Conservation (phyloP, 2,888 invertebrate genomes). For the Megamerina dolium region DNA sequence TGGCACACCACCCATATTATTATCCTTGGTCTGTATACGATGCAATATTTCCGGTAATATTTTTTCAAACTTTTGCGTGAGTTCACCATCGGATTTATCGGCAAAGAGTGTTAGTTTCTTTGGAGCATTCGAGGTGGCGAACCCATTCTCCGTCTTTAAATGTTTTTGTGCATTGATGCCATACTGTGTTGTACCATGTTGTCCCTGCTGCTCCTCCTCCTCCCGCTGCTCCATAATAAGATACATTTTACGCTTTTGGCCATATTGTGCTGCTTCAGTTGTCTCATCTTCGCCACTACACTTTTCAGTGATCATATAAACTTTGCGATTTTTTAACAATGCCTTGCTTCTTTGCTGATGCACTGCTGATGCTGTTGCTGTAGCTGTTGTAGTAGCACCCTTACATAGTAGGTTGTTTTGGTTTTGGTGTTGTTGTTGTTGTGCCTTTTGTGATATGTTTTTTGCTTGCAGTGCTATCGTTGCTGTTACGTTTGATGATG, state of each 20-base stretch:
- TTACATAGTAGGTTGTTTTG: conserved; percentile 19
- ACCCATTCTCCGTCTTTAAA: conserved; percentile 17
- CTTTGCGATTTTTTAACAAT: conserved; percentile 33
- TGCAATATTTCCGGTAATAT: conserved; percentile 40
- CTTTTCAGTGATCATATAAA: conserved; percentile 43
- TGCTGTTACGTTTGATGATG: too few relatives aligned
- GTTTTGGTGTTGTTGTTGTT: conserved; percentile 6
- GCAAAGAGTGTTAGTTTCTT: conserved; percentile 43
- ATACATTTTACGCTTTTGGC: conserved; percentile 38
- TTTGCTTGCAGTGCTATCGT: conserved; percentile 2
- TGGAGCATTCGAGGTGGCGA: conserved; percentile 13
- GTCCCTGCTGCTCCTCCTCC: conserved; percentile 27
- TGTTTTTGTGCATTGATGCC: conserved; percentile 10
- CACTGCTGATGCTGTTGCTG: not conserved
- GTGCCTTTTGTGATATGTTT: conserved; percentile 5
- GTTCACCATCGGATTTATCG: conserved; percentile 33
- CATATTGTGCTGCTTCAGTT: conserved; percentile 9
- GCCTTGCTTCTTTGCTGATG: not conserved
- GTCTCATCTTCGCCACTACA: conserved; percentile 11
- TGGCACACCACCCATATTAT: not conserved
- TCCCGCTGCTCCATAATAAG: conserved; percentile 39
- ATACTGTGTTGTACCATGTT: conserved; percentile 10
- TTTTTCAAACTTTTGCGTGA: conserved; percentile 42
- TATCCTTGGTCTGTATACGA: conserved; percentile 33
- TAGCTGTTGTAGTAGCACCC: conserved; percentile 14